Evolutionary conservation across 64 coral and sea anemone species (phyloP).

Genomic region (Pocillopora damicornis): DNA sequence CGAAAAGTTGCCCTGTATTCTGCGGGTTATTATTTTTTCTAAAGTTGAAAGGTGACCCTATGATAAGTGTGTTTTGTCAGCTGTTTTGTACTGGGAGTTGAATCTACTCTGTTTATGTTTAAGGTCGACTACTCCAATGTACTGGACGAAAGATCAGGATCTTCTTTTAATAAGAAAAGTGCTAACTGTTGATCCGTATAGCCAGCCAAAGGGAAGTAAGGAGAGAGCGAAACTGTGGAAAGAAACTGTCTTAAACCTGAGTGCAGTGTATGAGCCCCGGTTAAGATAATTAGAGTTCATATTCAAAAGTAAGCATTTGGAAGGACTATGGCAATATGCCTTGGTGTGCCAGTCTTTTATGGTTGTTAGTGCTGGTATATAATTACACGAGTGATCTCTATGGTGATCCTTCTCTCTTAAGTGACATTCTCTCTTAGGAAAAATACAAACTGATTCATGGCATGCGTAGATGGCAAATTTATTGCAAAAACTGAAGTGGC

Average conservation of each 20-base stretch:
- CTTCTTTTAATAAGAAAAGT: neutral
- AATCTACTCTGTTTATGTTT: too few species aligned
- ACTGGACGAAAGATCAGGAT: too few species aligned
- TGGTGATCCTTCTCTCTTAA: too few species aligned
- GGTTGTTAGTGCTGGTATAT: neutral
- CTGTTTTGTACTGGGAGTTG: too few species aligned
- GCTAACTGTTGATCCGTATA: constrained; percentile 30
- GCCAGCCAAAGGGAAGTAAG: constrained; percentile 32
- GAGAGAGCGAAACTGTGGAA: constrained; percentile 1
- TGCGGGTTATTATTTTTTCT: too few species aligned
- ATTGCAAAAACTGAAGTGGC: constrained; percentile 24
- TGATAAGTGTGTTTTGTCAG: too few species aligned
- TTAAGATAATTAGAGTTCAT: neutral
- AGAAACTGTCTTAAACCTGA: too few species aligned
- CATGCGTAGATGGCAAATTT: constrained; percentile 4
- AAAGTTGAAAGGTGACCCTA: too few species aligned
- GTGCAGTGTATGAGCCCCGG: neutral
- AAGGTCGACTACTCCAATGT: too few species aligned
- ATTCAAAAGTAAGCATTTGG: neutral
- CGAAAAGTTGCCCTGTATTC: too few species aligned
- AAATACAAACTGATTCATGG: neutral
- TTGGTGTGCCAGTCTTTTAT: neutral
- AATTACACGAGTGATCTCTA: neutral
- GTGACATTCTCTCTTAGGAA: neutral
- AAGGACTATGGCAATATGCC: neutral